A percentile compares a stretch with the other conserved stretches of the same genome.
These are phyloP conservation scores for Danaus plexippus DNA, from an alignment of 1,140 invertebrate species.

Conservation along the genomic window DNA sequence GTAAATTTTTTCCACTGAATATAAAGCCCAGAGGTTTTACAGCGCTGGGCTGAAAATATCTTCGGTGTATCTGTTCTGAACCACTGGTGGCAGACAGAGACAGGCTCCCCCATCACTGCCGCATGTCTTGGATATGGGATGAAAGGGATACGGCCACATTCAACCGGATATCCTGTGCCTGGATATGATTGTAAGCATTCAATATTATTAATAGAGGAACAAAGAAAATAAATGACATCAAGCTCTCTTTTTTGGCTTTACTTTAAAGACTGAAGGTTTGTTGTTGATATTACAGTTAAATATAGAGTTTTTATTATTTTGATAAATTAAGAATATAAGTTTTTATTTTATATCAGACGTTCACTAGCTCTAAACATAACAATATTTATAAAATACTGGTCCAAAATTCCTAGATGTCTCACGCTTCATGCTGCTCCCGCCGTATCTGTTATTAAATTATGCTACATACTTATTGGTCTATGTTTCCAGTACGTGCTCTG, in stretches of 20 bases:
- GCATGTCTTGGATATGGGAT: constrained; percentile 85
- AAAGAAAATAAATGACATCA: too few relatives aligned
- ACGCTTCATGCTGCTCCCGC: too few relatives aligned
- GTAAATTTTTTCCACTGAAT: constrained; percentile 5
- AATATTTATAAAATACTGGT: too few relatives aligned
- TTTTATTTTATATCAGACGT: too few relatives aligned
- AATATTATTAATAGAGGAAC: neutral
- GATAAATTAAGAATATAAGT: too few relatives aligned
- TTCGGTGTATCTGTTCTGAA: constrained; percentile 91
- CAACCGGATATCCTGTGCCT: constrained; percentile 82
- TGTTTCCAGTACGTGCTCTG: constrained; percentile 79
- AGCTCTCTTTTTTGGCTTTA: too few relatives aligned
- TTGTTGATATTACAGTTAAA: too few relatives aligned
- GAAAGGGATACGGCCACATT: constrained; percentile 73
- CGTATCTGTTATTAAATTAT: too few relatives aligned
- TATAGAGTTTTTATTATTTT: too few relatives aligned
- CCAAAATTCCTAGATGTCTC: too few relatives aligned
- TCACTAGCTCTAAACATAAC: too few relatives aligned
- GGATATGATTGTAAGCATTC: constrained; percentile 84
- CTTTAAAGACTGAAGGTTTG: too few relatives aligned
- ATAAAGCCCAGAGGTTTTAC: neutral
- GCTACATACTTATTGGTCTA: neutral
- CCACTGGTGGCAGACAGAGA: constrained; percentile 98
- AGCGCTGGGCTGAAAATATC: constrained; percentile 85
- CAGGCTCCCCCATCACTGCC: constrained; percentile 90